Evolutionary conservation across 64 coral and sea anemone genomes (phyloP).

Genomic region (Porites lutea): DNA sequence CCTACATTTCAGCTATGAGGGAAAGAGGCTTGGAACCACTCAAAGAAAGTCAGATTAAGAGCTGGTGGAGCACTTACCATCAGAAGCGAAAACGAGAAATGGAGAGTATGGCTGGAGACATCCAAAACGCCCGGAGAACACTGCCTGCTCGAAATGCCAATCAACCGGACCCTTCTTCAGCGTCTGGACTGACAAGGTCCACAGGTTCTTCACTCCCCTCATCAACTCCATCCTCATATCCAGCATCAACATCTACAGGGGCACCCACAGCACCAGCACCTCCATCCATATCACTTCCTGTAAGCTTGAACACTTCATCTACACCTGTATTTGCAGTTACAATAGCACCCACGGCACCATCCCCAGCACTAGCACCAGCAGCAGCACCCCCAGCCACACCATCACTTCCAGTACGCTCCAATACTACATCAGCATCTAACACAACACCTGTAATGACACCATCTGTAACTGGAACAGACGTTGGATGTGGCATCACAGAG

Average conservation of each 20-base stretch:
- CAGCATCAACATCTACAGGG: conserved; percentile 3
- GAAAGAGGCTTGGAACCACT: not conserved
- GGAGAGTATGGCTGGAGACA: conserved; percentile 7
- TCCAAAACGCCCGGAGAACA: not conserved
- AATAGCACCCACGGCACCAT: not conserved
- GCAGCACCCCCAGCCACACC: not conserved
- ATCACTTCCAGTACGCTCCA: not conserved
- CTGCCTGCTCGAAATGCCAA: not conserved
- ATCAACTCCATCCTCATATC: not conserved
- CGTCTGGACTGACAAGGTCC: not conserved
- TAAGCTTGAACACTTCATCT: not conserved
- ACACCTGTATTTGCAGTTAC: not conserved
- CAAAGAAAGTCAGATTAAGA: not conserved
- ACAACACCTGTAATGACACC: too few relatives aligned
- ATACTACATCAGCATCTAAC: too few relatives aligned
- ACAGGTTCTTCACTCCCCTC: not conserved
- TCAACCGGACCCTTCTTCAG: not conserved
- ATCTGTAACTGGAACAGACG: not conserved
- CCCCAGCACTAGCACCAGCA: not conserved
- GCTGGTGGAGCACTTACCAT: conserved; percentile 14
- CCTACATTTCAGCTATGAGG: not conserved
- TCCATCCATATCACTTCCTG: not conserved
- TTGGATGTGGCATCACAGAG: not conserved
- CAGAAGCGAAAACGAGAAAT: not conserved
- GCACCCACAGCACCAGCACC: not conserved